phyloP scores from a whole-genome alignment of 2,113 vertebrate species.

The Macaca nemestrina region DNA sequence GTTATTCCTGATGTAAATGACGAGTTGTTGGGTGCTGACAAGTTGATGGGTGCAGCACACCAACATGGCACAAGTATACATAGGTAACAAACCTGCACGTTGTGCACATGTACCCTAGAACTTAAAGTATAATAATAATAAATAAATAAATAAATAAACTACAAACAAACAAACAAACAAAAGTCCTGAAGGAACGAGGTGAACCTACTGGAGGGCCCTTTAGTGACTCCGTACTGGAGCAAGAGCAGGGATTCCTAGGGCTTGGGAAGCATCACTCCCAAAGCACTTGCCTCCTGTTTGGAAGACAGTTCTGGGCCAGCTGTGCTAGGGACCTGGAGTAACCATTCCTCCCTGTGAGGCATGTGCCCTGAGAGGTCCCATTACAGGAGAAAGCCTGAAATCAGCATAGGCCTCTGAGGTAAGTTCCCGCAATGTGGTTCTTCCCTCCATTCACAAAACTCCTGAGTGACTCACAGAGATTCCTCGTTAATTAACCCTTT shows the following conservation, averaged over 20 bases:
- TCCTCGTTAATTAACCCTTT: neutral
- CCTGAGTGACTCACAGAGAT: neutral
- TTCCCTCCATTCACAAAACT: neutral
- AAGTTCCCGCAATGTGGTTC: neutral
- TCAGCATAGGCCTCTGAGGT: neutral
- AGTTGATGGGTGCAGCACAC: too few relatives aligned
- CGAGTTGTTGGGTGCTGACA: too few relatives aligned
- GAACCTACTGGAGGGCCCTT: neutral
- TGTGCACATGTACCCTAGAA: too few relatives aligned
- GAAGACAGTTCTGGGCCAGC: neutral
- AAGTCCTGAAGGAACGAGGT: accelerated
- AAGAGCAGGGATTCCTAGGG: neutral
- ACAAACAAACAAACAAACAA: too few relatives aligned
- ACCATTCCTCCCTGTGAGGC: neutral
- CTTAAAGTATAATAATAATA: too few relatives aligned
- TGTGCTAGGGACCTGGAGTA: neutral
- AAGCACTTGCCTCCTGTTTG: neutral
- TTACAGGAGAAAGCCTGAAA: neutral
- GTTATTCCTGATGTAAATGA: too few relatives aligned
- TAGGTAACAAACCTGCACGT: too few relatives aligned
- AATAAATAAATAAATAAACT: too few relatives aligned
- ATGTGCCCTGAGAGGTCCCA: accelerated
- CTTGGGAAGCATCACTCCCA: neutral
- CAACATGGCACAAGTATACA: too few relatives aligned
- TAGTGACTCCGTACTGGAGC: neutral